Conservation (phyloP, 1,140 invertebrate species). For the Aphidius ervi region DNA sequence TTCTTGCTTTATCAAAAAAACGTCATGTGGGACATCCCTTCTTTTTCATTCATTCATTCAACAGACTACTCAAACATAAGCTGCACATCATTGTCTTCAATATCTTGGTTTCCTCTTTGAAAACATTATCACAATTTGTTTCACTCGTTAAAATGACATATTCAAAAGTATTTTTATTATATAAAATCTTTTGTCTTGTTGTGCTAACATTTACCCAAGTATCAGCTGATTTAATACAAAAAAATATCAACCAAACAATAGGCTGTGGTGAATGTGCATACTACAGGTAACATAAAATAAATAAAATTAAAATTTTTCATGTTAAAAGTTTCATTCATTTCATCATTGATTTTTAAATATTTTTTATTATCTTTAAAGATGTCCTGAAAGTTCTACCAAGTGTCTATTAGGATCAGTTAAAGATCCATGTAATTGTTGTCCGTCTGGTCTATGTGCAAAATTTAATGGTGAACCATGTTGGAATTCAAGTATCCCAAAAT, state of each 20-base stretch:
- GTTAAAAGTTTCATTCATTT: background rate
- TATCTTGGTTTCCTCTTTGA: background rate
- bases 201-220: background rate
- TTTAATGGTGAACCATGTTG: constrained; percentile 57
- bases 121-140: background rate
- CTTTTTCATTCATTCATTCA: background rate
- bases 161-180: constrained; percentile 6
- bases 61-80: background rate
- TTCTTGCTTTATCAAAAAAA: too few relatives aligned
- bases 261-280: constrained; percentile 18
- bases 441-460: constrained; percentile 52
- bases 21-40: background rate
- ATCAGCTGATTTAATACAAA: background rate
- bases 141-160: constrained; percentile 18
- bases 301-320: background rate
- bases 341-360: background rate
- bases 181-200: background rate
- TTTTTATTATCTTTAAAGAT: constrained; percentile 28
- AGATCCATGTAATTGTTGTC: constrained; percentile 59
- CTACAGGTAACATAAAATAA: constrained; percentile 16
- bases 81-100: constrained; percentile 1
- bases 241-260: background rate
- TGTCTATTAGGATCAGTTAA: constrained; percentile 51
- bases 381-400: constrained; percentile 36
- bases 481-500: constrained; percentile 40